Base-by-base conservation (phyloP, 92 coral and sea anemone genomes). In the Heteractis magnifica region DNA sequence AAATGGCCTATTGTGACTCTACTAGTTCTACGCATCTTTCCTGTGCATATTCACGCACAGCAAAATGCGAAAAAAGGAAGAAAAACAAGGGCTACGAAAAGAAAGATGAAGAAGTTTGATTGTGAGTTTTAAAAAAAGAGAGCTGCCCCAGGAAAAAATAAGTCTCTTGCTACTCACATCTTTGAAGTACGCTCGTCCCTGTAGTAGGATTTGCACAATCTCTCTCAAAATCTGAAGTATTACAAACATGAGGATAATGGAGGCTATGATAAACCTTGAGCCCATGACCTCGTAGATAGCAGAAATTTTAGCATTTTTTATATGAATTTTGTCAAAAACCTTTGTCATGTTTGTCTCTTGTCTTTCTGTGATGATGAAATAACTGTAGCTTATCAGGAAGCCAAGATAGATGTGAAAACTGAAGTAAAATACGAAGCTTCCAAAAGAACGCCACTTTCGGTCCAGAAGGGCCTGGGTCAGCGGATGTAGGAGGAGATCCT, bases 391-490 rank as follows among this genome's bases (percentile, higher is more conserved):
- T 7, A 72, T 11, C 72, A 88, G 77, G 76, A 92, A 90, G 20
- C 84, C 14, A 8, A 92, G 79, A 64, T 91, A 92, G 4, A 72
- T 53, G 19, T 84, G 14, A 51, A 92, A 81, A 76, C 82, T 90
- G 41, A 89, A 77, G 49, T 68, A 62, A 85, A 74, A 89, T 4
- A 89, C 56, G 8, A 18, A 76, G 4, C 92, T 72, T 41, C 95
- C 95, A 8, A 89, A 85, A 11, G 84, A 56, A 6, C 65, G 23
- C 95, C 98, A 94, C 60, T 94, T 94, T 18, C 75, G 72, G 64
- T 92, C 87, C 56, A 92, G 71, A 76, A 94, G 82, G 13, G 76
- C 83, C 70, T 80, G 65, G 2, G 94, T 92, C 15, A 94, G 90
- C 12, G 95, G 93, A 72, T 94, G 98, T 6, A 80, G 83, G 4